Evolutionary conservation across 2,797 vertebrate genomes (phyloP).

Genomic region (Pseudochirops corinnae): DNA sequence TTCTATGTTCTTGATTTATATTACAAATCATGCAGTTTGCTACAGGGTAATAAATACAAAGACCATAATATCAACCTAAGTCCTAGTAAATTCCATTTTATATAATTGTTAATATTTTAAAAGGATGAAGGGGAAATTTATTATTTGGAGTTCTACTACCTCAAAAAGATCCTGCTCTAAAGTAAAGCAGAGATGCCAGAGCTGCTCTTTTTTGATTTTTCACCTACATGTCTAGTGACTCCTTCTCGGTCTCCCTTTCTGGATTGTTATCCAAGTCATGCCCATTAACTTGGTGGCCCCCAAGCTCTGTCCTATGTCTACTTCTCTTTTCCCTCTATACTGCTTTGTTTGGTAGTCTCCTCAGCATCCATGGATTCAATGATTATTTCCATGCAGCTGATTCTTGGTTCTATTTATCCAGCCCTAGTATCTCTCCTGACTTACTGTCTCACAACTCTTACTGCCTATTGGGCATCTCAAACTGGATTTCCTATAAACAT

Average conservation of each 20-base stretch:
- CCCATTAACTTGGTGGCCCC: background rate
- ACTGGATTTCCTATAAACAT: background rate
- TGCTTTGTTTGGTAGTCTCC: background rate
- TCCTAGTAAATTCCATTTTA: background rate
- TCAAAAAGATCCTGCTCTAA: background rate
- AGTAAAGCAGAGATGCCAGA: background rate
- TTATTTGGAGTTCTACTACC: background rate
- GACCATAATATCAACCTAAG: background rate
- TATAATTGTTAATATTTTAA: background rate
- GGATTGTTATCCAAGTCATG: background rate
- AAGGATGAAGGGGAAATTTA: background rate
- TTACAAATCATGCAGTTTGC: background rate
- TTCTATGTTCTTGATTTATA: background rate
- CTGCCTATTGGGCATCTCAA: background rate
- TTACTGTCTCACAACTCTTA: background rate
- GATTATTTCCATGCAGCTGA: background rate
- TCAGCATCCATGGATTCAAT: background rate
- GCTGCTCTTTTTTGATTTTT: background rate
- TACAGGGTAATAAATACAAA: constrained; percentile 16
- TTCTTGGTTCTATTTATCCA: background rate
- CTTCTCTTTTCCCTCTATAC: background rate
- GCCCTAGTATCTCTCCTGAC: background rate
- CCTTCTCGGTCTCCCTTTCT: background rate
- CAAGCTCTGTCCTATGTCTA: background rate
- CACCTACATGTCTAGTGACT: background rate